phyloP scores from a whole-genome alignment of 2,113 vertebrate genomes.

The Notechis scutatus region DNA sequence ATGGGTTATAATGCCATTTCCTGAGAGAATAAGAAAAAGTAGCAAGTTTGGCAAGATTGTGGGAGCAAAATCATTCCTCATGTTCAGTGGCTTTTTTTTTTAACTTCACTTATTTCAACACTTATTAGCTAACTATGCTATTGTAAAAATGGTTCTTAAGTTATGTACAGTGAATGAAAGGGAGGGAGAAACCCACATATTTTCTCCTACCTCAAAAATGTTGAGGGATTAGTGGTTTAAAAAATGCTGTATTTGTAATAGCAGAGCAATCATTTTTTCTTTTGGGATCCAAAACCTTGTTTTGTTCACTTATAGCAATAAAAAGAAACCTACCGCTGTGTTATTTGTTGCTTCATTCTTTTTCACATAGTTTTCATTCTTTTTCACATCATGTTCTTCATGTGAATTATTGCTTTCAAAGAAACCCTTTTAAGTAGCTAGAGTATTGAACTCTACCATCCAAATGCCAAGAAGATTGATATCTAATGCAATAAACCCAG shows the following conservation, averaged over 20 bases:
- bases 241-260: background rate
- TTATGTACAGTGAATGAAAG: background rate
- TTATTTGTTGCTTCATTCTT: background rate
- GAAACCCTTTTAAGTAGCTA: conserved; percentile 9
- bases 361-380: background rate
- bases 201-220: background rate
- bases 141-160: background rate
- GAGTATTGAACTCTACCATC: background rate
- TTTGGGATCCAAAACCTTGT: background rate
- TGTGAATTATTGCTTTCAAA: conserved; percentile 17
- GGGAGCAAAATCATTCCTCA: background rate
- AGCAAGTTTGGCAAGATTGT: background rate
- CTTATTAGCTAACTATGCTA: background rate
- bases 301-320: conserved; percentile 4
- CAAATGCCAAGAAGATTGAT: conserved; percentile 11
- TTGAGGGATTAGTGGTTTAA: background rate
- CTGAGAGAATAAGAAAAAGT: background rate
- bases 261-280: background rate
- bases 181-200: background rate
- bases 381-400: background rate
- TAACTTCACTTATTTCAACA: background rate
- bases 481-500: background rate
- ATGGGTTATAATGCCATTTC: background rate
- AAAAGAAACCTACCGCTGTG: background rate
- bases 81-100: background rate